A percentile compares a stretch with the other conserved stretches of the same genome.
These are phyloP conservation scores for Ypsolopha sequella DNA, from an alignment of 2,888 invertebrate genomes.

Conservation along the genomic window DNA sequence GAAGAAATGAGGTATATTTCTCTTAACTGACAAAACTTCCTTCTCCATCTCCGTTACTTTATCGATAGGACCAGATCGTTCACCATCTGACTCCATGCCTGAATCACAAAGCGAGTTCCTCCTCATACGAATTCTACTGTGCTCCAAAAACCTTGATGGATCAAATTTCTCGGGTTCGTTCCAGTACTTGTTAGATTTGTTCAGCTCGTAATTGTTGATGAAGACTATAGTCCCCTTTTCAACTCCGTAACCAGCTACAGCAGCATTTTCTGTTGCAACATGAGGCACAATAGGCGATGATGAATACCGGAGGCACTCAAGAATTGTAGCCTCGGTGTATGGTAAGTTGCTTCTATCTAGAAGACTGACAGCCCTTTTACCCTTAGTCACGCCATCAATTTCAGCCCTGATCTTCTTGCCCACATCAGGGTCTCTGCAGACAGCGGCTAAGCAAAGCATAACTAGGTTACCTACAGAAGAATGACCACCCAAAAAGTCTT, in stretches of 20 bases:
- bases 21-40: constrained; percentile 51
- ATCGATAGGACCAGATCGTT: constrained; percentile 28
- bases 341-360: constrained; percentile 77
- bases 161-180: constrained; percentile 77
- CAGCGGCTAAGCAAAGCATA: constrained; percentile 79
- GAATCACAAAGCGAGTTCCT: constrained; percentile 67
- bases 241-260: constrained; percentile 78
- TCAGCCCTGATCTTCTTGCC: constrained; percentile 76
- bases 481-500: constrained; percentile 91
- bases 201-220: constrained; percentile 86
- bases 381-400: constrained; percentile 72
- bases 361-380: constrained; percentile 70
- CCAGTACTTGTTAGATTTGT: constrained; percentile 82
- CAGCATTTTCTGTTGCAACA: constrained; percentile 83
- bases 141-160: constrained; percentile 80
- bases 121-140: constrained; percentile 34
- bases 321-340: constrained; percentile 84
- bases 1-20: constrained; percentile 78
- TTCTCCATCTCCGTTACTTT: constrained; percentile 33
- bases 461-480: constrained; percentile 89
- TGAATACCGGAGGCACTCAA: constrained; percentile 82
- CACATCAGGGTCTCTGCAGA: constrained; percentile 76
- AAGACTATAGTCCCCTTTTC: constrained; percentile 85
- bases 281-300: constrained; percentile 94
- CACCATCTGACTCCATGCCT: constrained; percentile 66